These are phyloP conservation scores for Genyomyrus donnyi DNA, from an alignment of 2,113 vertebrate genomes.

Conservation along the genomic window DNA sequence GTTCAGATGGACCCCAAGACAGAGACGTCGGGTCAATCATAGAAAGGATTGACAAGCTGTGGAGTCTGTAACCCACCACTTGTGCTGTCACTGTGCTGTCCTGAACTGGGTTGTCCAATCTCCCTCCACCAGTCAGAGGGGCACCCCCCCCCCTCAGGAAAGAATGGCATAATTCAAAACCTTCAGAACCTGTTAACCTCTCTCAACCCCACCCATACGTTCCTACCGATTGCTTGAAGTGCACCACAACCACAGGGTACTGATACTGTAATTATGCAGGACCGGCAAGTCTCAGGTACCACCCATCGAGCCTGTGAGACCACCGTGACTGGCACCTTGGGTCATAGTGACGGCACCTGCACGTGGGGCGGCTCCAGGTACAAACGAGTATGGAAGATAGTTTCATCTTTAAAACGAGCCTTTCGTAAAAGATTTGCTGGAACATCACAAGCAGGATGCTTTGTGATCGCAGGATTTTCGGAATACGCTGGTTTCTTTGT, in stretches of 20 bases:
- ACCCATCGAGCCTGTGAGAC: neutral
- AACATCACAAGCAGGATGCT: neutral
- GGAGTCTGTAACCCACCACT: neutral
- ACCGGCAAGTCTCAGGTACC: neutral
- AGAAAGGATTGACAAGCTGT: neutral
- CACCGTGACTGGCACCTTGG: neutral
- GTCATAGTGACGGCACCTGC: neutral
- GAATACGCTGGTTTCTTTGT: neutral
- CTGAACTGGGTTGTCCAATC: neutral
- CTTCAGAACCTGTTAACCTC: neutral
- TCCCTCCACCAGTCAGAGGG: neutral
- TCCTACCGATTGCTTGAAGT: neutral
- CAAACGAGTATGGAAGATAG: slow-evolving; percentile 23
- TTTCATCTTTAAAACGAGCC: slow-evolving; percentile 20
- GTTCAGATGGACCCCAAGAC: neutral
- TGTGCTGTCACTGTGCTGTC: neutral
- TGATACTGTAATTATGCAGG: neutral
- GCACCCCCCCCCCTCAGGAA: neutral
- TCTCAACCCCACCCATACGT: neutral
- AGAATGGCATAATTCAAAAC: neutral
- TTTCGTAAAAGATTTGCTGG: too few species aligned
- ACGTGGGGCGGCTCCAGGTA: neutral
- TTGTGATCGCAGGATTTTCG: neutral
- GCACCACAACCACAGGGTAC: neutral
- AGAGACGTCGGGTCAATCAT: neutral